phyloP scores from a whole-genome alignment of 2,888 invertebrate species.

The Blastobasis lacticolella region DNA sequence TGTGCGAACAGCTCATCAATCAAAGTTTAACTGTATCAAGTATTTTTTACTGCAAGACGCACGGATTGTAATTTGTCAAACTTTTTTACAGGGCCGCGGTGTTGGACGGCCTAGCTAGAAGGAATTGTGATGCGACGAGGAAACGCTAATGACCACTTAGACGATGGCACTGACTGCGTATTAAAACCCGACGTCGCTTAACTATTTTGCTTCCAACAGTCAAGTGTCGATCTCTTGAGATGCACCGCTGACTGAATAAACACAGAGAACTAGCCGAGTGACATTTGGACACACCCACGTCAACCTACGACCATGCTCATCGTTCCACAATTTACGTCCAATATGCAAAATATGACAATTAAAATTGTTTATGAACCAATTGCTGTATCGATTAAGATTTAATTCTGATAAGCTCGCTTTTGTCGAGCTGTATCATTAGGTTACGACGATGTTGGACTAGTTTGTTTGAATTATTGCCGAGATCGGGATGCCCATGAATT shows the following conservation, averaged over 20 bases:
- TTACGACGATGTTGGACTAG: conserved; percentile 32
- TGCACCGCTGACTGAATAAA: conserved; percentile 55
- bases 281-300: conserved; percentile 53
- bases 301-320: conserved; percentile 36
- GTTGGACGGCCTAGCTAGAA: not conserved
- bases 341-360: conserved; percentile 65
- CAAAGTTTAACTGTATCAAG: conserved; percentile 69
- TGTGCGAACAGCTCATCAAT: conserved; percentile 57
- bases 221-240: conserved; percentile 57
- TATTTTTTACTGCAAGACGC: conserved; percentile 49
- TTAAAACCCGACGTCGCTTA: conserved; percentile 64
- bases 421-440: conserved; percentile 50
- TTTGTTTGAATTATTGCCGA: conserved; percentile 32
- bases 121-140: conserved; percentile 18
- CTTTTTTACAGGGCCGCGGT: conserved; percentile 43
- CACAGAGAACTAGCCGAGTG: conserved; percentile 67
- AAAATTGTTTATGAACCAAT: conserved; percentile 63
- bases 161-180: conserved; percentile 34
- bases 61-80: conserved; percentile 58
- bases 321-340: conserved; percentile 40
- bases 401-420: conserved; percentile 59
- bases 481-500: conserved; percentile 20
- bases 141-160: conserved; percentile 46
- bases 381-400: conserved; percentile 62
- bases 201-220: conserved; percentile 59